These are phyloP conservation scores for Neodiprion virginianus DNA, from an alignment of 1,140 invertebrate genomes.

Conservation along the genomic window DNA sequence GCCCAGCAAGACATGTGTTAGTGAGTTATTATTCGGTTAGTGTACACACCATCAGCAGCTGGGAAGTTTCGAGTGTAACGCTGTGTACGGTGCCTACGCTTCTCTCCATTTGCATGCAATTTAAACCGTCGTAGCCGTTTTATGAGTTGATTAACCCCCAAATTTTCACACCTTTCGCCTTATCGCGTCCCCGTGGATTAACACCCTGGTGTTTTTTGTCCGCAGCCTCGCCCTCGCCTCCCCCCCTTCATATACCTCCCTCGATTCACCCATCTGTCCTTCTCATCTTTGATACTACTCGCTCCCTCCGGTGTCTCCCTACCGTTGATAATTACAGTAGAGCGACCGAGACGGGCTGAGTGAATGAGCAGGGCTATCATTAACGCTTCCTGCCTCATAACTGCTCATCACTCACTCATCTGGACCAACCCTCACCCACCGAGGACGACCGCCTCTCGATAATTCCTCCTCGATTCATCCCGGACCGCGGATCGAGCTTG, in stretches of 20 bases:
- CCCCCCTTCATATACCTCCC: conserved; percentile 25
- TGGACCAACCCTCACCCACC: conserved; percentile 25
- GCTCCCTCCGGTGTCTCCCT: conserved; percentile 1
- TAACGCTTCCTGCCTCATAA: conserved; percentile 61
- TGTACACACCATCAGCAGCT: no score
- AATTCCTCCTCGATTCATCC: no score
- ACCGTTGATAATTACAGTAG: conserved; percentile 56
- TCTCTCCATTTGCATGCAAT: no score
- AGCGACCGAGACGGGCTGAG: conserved; percentile 42
- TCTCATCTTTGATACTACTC: background rate
- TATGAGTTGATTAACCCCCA: no score
- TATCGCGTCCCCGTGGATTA: conserved; percentile 14
- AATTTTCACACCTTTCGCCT: no score
- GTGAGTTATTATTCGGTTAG: no score
- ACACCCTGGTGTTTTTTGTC: conserved; percentile 36
- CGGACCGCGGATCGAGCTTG: no score
- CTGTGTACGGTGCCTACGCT: no score
- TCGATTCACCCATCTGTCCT: conserved; percentile 11
- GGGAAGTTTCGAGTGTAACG: no score
- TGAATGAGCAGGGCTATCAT: conserved; percentile 61
- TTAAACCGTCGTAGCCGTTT: no score
- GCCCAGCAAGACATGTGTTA: no score
- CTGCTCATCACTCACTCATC: conserved; percentile 49
- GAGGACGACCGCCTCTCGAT: no score
- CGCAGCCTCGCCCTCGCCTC: conserved; percentile 29